phyloP scores from a whole-genome alignment of 2,888 invertebrate genomes.

The Parnassius glacialis region DNA sequence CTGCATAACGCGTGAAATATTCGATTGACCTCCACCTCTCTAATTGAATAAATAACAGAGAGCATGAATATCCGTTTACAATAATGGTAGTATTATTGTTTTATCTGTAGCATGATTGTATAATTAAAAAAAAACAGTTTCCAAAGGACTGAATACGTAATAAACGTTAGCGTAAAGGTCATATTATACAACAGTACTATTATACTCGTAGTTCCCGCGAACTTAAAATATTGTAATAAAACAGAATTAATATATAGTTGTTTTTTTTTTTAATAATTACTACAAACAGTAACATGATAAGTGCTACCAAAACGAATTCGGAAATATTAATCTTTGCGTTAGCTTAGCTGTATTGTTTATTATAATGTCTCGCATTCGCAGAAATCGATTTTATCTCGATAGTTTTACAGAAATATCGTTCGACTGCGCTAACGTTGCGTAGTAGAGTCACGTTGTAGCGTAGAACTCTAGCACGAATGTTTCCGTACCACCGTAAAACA shows the following conservation, averaged over 20 bases:
- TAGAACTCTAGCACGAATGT: too few relatives aligned
- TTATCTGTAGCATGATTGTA: constrained; percentile 19
- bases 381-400: constrained; percentile 20
- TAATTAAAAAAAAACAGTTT: constrained; percentile 10
- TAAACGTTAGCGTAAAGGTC: too few relatives aligned
- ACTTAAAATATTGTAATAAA: background rate
- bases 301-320: background rate
- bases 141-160: background rate
- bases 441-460: background rate
- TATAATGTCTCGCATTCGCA: background rate
- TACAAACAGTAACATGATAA: background rate
- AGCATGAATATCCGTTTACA: constrained; percentile 8
- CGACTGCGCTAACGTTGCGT: background rate
- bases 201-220: too few relatives aligned
- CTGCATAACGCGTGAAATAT: constrained; percentile 21
- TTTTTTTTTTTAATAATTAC: too few relatives aligned
- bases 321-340: constrained; percentile 2
- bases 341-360: background rate
- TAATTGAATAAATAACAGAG: constrained; percentile 22
- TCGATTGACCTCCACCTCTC: constrained; percentile 23
- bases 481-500: too few relatives aligned
- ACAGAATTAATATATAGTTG: background rate
- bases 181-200: too few relatives aligned
- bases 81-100: constrained; percentile 24
- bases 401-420: constrained; percentile 1